Evolutionary conservation across 2,113 vertebrate genomes (phyloP).

Genomic region (Triplophysa siluroides): DNA sequence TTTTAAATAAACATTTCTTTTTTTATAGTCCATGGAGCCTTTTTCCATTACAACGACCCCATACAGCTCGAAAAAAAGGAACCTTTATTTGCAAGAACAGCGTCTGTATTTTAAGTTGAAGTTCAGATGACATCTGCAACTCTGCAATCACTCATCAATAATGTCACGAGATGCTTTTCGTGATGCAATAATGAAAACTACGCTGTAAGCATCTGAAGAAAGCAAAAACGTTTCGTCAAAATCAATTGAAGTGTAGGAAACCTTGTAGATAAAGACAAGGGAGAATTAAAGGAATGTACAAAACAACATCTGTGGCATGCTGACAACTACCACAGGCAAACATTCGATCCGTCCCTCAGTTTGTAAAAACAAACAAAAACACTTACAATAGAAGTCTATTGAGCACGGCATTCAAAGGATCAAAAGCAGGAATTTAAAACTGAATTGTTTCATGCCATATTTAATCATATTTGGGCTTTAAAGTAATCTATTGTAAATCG

Average conservation of each 20-base stretch:
- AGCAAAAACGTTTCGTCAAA: background rate
- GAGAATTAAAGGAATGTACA: background rate
- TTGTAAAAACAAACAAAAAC: background rate
- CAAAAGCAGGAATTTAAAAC: background rate
- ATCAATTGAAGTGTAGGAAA: background rate
- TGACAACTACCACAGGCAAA: background rate
- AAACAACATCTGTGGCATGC: background rate
- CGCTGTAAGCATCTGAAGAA: background rate
- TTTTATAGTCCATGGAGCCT: no score
- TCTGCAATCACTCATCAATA: slow-evolving; percentile 45
- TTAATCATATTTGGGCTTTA: no score
- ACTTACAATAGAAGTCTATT: background rate
- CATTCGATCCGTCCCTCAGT: background rate
- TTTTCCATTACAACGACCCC: no score
- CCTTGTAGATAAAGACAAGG: background rate
- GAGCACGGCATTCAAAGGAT: background rate
- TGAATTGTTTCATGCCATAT: no score
- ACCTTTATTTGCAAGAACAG: no score
- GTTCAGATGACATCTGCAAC: slow-evolving; percentile 20
- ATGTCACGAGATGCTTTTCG: slow-evolving; percentile 3
- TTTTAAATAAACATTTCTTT: no score
- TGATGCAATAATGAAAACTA: background rate
- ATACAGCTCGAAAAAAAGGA: no score
- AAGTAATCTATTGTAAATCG: no score
- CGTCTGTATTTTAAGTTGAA: background rate